Base-by-base conservation (phyloP, 2,888 invertebrate species). In the Chrysolina oricalcia region DNA sequence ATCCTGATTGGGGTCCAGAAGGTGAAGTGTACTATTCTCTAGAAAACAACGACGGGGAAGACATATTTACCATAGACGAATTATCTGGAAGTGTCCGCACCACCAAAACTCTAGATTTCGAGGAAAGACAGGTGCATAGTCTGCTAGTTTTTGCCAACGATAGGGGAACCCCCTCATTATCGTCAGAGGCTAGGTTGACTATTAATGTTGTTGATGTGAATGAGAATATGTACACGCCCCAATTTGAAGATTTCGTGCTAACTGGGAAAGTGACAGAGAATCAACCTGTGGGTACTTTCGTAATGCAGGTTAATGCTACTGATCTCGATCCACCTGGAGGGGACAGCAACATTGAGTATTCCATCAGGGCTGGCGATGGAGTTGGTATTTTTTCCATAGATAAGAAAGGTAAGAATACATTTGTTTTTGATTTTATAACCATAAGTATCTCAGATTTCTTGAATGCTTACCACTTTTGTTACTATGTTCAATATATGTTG, bases 191-290 rank as follows among this genome's bases (percentile, higher is more conserved):
- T 74, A 92, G 93, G 75, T 92, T 98, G 46, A 92, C 94, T 69
- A 92, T 98, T 70, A 96, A 97, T 89, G 92, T 97, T 77, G 94
- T 96, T 81, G 98, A 98, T 89, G 98, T 98, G 19, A 97, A 98
- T 89, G 98, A 98, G 89, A 98, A 98, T 89, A 90, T 93, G 72
- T 93, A 94, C 88, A 91, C 96, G 70, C 97, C 98, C 1, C 90
- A 91, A 80, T 98, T 98, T 88, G 91, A 92, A 70, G 96, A 95
- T 87, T 95, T 94, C 85, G 96, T 96, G 81, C 90, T 94, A 78
- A 89, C 91, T 77, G 95, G 94, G 68, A 90, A 90, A 81, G 94
- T 98, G 78, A 90, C 89, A 73, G 98, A 98, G 90, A 97, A 97
- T 88, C 92, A 93, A 84, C 92, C 94, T 8, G 90, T 93, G 59